A percentile compares a stretch with the other conserved stretches of the same genome.
phyloP scores from a whole-genome alignment of 2,113 vertebrate species.

The Odocoileus hemionus region DNA sequence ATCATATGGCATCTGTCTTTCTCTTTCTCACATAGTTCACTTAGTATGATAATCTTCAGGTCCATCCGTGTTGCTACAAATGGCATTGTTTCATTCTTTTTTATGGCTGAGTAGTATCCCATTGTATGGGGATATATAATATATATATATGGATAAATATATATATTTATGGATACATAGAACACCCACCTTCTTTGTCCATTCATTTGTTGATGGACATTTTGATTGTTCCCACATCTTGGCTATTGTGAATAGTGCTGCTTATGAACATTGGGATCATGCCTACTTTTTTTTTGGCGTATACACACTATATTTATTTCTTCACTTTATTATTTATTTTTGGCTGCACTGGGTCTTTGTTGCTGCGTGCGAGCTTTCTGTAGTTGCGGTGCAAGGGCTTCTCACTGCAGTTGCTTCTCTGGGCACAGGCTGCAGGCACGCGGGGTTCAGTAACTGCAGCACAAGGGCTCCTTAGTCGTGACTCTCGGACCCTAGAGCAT shows the following conservation, averaged over 20 bases:
- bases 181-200: background rate
- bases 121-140: background rate
- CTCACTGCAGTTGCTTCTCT: background rate
- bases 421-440: background rate
- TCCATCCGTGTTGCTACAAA: background rate
- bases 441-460: background rate
- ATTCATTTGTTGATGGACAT: background rate
- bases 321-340: background rate
- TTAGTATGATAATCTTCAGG: background rate
- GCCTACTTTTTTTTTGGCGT: background rate
- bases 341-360: background rate
- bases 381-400: background rate
- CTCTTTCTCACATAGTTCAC: background rate
- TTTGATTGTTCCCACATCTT: background rate
- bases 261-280: background rate
- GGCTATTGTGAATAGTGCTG: background rate
- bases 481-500: background rate
- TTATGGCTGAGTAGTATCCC: background rate
- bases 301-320: background rate
- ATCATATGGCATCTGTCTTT: background rate
- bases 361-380: background rate
- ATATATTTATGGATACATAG: background rate
- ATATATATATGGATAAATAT: background rate
- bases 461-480: background rate
- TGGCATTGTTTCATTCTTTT: background rate